Evolutionary conservation across 2,797 vertebrate genomes (phyloP), one percentile per base, ranked within the genome.

Genomic region (Myotis pilosus): DNA sequence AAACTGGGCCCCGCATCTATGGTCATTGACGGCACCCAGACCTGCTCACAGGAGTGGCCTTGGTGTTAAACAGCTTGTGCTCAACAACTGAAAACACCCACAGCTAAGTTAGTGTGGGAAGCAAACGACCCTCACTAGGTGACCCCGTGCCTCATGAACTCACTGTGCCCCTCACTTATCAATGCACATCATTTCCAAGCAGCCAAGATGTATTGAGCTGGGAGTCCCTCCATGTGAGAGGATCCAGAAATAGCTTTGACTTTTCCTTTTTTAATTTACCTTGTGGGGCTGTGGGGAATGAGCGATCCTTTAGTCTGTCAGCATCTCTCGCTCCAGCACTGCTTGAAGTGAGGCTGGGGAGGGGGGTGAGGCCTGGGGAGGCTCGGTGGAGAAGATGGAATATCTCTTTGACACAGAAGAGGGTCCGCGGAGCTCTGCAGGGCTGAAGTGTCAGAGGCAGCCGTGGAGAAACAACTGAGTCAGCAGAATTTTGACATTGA

Each of bases 181-280:
- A 98, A 98, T 97, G 98, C 98, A 96, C 97, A 98, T 96, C 96
- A 98, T 98, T 97, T 98, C 96, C 95, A 97, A 96, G 98, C 98
- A 98, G 97, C 98, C 96, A 97, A 97, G 97, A 98, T 97, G 98
- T 98, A 98, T 98, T 98, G 98, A 97, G 96, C 96, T 98, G 98
- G 98, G 98, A 98, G 97, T 98, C 98, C 98, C 98, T 8, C 17
- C 93, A 96, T 97, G 91, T 1, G 0, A 97, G 96, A 97, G 76
- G 87, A 97, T 97, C 94, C 97, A 98, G 98, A 98, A 98, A 98
- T 96, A 98, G 98, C 98, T 98, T 98, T 98, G 98, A 98, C 98
- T 98, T 98, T 97, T 97, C 96, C 97, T 98, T 97, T 98, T 98
- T 98, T 97, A 98, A 98, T 98, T 98, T 98, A 98, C 98, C 98